These are phyloP conservation scores for Papio anubis DNA, from an alignment of 2,113 vertebrate genomes.

Conservation along the genomic window DNA sequence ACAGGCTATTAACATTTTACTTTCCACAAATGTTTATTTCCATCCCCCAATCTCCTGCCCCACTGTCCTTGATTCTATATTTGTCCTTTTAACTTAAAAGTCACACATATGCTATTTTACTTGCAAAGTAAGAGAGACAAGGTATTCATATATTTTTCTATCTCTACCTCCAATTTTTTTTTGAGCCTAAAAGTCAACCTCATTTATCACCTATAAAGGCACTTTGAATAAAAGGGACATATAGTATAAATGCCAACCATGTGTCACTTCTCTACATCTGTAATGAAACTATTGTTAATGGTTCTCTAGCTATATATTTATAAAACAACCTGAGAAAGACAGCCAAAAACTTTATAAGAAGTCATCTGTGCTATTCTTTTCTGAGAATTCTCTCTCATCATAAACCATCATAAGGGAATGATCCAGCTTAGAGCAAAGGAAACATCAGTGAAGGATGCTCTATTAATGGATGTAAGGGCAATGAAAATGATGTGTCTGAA, in stretches of 20 bases:
- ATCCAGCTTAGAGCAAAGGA: slow-evolving; percentile 66
- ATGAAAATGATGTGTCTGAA: slow-evolving; percentile 63
- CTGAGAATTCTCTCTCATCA: slow-evolving; percentile 59
- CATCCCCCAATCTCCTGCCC: no score
- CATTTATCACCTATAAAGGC: slow-evolving; percentile 67
- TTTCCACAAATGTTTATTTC: slow-evolving; percentile 27
- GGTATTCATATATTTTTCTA: background rate
- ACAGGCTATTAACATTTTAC: slow-evolving; percentile 16
- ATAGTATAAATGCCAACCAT: background rate
- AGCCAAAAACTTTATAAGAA: slow-evolving; percentile 62
- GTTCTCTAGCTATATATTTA: background rate
- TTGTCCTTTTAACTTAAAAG: slow-evolving; percentile 41
- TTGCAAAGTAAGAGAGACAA: slow-evolving; percentile 28
- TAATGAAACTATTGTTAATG: slow-evolving; percentile 69
- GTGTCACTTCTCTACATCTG: slow-evolving; percentile 31
- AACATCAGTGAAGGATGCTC: slow-evolving; percentile 64
- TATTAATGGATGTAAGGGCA: slow-evolving; percentile 64
- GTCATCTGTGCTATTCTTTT: slow-evolving; percentile 72
- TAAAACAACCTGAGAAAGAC: slow-evolving; percentile 8
- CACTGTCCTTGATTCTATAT: background rate
- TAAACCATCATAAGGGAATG: slow-evolving; percentile 61
- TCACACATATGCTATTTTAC: background rate
- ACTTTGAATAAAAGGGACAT: slow-evolving; percentile 55
- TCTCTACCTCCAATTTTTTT: slow-evolving; percentile 35
- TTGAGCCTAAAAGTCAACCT: slow-evolving; percentile 61